phyloP scores from a whole-genome alignment of 2,113 vertebrate genomes.

The Rousettus leschenaultii region DNA sequence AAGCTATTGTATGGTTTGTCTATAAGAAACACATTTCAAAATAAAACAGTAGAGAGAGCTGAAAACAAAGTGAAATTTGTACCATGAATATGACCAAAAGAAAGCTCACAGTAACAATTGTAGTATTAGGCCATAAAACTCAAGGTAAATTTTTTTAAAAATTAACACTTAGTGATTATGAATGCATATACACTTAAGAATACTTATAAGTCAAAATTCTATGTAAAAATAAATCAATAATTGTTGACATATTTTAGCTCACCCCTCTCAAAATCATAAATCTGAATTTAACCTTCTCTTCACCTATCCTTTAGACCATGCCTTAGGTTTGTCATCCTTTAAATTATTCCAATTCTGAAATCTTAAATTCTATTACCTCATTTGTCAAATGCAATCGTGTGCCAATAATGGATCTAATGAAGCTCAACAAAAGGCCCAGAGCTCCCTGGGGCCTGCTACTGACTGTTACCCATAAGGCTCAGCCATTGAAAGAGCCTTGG shows the following conservation, averaged over 20 bases:
- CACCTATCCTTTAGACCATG: background rate
- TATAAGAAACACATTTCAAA: background rate
- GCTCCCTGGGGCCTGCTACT: too few species aligned
- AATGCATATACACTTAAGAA: background rate
- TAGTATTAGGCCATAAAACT: background rate
- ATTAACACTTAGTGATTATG: background rate
- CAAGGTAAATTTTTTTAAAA: slow-evolving; percentile 17
- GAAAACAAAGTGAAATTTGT: background rate
- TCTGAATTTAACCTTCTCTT: background rate
- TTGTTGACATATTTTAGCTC: background rate
- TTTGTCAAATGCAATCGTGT: background rate
- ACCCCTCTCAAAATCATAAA: background rate
- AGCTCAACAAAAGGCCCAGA: too few species aligned
- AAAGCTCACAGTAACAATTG: background rate
- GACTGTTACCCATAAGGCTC: too few species aligned
- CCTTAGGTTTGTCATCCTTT: background rate
- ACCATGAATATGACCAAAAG: background rate
- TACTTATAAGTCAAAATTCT: background rate
- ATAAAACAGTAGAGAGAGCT: background rate
- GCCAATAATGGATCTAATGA: too few species aligned
- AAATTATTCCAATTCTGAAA: background rate
- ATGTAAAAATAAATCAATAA: background rate
- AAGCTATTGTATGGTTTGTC: background rate
- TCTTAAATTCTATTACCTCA: background rate
- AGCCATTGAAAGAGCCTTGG: too few species aligned